Percentiles rank a stretch among this genome's conserved stretches.
These are phyloP conservation scores for Embiotoca jacksoni DNA, from an alignment of 2,113 vertebrate species.

Conservation along the genomic window DNA sequence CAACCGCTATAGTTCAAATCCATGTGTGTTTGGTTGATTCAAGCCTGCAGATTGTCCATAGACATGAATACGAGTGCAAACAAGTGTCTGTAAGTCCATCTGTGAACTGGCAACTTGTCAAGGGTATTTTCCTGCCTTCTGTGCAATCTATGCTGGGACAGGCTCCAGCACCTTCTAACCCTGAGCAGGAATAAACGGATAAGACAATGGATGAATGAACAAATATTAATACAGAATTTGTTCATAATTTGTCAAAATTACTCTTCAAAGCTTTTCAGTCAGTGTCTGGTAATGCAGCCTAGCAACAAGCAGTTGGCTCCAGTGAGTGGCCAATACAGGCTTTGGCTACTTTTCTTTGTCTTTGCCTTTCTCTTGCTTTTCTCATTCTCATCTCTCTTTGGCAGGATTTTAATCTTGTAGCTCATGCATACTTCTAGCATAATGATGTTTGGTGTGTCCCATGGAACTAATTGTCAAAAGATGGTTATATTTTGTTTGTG, in stretches of 20 bases:
- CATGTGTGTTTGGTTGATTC: constrained; percentile 9
- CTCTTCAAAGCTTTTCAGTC: constrained; percentile 43
- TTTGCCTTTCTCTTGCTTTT: constrained; percentile 27
- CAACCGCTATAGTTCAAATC: constrained; percentile 31
- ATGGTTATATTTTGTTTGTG: no score
- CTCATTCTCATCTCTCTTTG: constrained; percentile 29
- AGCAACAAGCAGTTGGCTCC: constrained; percentile 56
- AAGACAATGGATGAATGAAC: constrained; percentile 51
- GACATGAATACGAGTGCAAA: constrained; percentile 32
- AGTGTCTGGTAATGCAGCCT: constrained; percentile 36
- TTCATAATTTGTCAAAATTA: constrained; percentile 45
- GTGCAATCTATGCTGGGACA: constrained; percentile 40
- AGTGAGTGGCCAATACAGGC: constrained; percentile 19
- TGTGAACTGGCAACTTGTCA: constrained; percentile 61
- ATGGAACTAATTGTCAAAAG: no score
- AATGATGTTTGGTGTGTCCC: no score
- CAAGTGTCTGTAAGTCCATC: constrained; percentile 39
- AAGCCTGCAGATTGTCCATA: constrained; percentile 27
- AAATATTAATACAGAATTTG: constrained; percentile 52
- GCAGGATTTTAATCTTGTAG: constrained; percentile 37
- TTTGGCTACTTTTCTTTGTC: constrained; percentile 43
- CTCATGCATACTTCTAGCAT: constrained; percentile 30
- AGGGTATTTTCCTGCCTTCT: constrained; percentile 50
- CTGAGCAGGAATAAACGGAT: constrained; percentile 31
- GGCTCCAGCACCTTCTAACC: constrained; percentile 50